Conservation (phyloP, 2,797 vertebrate genomes). For the Sphenodon punctatus region DNA sequence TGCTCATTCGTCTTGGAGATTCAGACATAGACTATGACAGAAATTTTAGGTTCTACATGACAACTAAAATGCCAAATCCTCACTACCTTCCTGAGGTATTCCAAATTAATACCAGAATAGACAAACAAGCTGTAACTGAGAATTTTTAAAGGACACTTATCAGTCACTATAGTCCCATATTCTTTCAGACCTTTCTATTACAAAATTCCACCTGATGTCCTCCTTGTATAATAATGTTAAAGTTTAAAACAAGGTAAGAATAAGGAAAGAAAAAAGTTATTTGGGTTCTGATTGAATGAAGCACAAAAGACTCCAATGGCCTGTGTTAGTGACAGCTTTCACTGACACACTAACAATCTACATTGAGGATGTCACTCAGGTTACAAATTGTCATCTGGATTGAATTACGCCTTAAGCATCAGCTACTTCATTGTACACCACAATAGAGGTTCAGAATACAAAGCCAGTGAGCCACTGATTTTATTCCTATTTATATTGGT, state of each 20-base stretch:
- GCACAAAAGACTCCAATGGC: neutral
- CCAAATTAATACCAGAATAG: neutral
- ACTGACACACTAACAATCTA: neutral
- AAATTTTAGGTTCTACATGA: slow-evolving; percentile 90
- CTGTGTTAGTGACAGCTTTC: neutral
- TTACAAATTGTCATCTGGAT: neutral
- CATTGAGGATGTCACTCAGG: neutral
- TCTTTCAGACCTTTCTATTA: neutral
- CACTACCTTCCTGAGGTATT: slow-evolving; percentile 89
- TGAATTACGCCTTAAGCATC: neutral
- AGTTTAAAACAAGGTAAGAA: neutral
- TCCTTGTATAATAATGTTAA: neutral
- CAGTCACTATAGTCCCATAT: too few relatives aligned
- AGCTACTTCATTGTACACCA: neutral
- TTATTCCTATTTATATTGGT: neutral
- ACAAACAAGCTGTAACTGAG: neutral
- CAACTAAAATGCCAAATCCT: slow-evolving; percentile 90
- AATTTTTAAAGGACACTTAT: neutral
- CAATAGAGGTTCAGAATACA: neutral
- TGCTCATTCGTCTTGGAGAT: slow-evolving; percentile 86
- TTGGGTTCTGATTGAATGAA: neutral
- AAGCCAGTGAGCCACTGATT: neutral
- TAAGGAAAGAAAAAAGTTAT: neutral
- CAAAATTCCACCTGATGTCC: neutral
- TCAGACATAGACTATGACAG: slow-evolving; percentile 88